Conservation (phyloP, 2,888 invertebrate species). For the Nymphalis c-album region DNA sequence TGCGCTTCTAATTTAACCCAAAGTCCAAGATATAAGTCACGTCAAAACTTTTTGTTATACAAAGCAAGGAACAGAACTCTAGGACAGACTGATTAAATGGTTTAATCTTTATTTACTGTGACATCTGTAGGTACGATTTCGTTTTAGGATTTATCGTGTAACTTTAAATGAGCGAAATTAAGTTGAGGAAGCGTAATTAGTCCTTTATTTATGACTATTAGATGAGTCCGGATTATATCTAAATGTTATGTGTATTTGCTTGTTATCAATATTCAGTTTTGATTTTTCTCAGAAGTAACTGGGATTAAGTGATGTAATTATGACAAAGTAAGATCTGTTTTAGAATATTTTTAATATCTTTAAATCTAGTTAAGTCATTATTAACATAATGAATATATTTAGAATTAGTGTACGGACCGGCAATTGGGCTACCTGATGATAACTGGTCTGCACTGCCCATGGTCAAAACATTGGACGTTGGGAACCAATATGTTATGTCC, state of each 20-base stretch:
- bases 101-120: conserved; percentile 77
- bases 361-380: too few relatives aligned
- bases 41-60: conserved; percentile 69
- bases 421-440: too few relatives aligned
- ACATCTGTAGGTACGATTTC: conserved; percentile 66
- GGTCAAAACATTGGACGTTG: too few relatives aligned
- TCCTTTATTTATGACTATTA: conserved; percentile 33
- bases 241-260: background rate
- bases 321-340: too few relatives aligned
- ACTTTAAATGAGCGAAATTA: conserved; percentile 64
- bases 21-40: conserved; percentile 72
- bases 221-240: background rate
- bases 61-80: conserved; percentile 50
- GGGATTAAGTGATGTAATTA: too few relatives aligned
- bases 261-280: background rate
- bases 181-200: conserved; percentile 42
- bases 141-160: conserved; percentile 69
- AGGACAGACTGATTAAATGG: conserved; percentile 74
- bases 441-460: too few relatives aligned
- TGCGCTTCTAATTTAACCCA: conserved; percentile 47
- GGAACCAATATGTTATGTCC: too few relatives aligned
- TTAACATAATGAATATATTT: too few relatives aligned
- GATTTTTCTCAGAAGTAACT: too few relatives aligned
- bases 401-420: too few relatives aligned
- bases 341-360: too few relatives aligned